A percentile compares a stretch with the other conserved stretches of the same genome.
These are phyloP conservation scores for Lethenteron camtschaticum DNA, from an alignment of 2,113 vertebrate genomes.

Conservation along the genomic window DNA sequence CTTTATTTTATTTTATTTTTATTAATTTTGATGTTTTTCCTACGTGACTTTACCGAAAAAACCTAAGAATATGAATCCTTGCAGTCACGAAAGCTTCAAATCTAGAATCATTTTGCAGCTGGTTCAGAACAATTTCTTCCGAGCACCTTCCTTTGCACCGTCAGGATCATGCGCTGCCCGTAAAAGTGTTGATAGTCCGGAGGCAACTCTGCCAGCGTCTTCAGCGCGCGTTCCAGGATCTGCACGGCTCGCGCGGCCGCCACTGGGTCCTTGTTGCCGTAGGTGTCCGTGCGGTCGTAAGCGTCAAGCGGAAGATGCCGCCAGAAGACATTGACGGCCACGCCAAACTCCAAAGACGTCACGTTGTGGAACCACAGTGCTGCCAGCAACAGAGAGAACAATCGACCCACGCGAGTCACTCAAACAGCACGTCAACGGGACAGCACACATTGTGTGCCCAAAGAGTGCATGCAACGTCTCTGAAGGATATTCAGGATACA, in stretches of 20 bases:
- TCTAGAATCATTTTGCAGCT: no score
- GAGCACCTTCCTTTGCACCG: slow-evolving; percentile 36
- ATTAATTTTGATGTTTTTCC: no score
- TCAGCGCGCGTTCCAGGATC: slow-evolving; percentile 49
- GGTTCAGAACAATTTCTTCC: no score
- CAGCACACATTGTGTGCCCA: no score
- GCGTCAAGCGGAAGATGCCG: slow-evolving; percentile 47
- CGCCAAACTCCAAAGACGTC: slow-evolving; percentile 60
- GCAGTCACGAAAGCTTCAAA: no score
- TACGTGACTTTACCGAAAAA: no score
- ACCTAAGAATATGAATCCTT: no score
- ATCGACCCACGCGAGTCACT: not conserved
- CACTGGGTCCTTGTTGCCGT: slow-evolving; percentile 67
- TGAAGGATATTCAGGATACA: no score
- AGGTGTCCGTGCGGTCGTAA: slow-evolving; percentile 71
- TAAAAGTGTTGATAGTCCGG: slow-evolving; percentile 76
- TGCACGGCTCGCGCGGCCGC: slow-evolving; percentile 54
- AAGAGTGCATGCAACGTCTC: no score
- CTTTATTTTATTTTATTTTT: no score
- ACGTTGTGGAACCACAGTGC: slow-evolving; percentile 96
- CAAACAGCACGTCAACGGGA: no score
- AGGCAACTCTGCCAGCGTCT: slow-evolving; percentile 49
- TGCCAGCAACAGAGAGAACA: slow-evolving; percentile 16
- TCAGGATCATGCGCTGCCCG: slow-evolving; percentile 63
- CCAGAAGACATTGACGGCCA: slow-evolving; percentile 84